phyloP scores from a whole-genome alignment of 2,888 invertebrate genomes.

The Trilocha varians region DNA sequence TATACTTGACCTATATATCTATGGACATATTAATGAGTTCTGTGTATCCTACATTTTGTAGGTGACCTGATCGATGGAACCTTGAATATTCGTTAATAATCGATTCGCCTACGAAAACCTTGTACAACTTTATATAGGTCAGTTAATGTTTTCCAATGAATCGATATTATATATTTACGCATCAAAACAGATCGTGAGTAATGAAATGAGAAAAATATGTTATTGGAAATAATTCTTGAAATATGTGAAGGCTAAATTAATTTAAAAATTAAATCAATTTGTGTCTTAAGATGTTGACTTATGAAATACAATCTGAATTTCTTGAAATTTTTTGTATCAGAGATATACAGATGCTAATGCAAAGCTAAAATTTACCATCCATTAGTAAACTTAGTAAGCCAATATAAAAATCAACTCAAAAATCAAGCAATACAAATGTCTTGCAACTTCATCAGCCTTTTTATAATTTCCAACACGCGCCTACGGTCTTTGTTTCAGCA shows the following conservation, averaged over 20 bases:
- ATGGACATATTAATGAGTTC: background rate
- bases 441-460: no score
- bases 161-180: background rate
- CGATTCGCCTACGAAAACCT: background rate
- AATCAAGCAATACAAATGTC: no score
- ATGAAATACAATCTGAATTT: no score
- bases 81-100: background rate
- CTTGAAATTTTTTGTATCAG: no score
- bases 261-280: background rate
- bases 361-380: no score
- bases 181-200: background rate
- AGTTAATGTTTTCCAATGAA: background rate
- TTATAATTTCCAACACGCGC: background rate
- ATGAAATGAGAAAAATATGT: background rate
- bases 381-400: no score
- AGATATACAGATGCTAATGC: no score
- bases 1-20: background rate
- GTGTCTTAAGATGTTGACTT: background rate
- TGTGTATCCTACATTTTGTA: background rate
- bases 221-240: background rate
- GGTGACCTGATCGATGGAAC: background rate
- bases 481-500: background rate
- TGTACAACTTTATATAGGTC: background rate
- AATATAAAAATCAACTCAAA: no score
- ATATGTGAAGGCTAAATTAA: background rate